phyloP scores from a whole-genome alignment of 2,113 vertebrate genomes.

The Thunnus maccoyii region DNA sequence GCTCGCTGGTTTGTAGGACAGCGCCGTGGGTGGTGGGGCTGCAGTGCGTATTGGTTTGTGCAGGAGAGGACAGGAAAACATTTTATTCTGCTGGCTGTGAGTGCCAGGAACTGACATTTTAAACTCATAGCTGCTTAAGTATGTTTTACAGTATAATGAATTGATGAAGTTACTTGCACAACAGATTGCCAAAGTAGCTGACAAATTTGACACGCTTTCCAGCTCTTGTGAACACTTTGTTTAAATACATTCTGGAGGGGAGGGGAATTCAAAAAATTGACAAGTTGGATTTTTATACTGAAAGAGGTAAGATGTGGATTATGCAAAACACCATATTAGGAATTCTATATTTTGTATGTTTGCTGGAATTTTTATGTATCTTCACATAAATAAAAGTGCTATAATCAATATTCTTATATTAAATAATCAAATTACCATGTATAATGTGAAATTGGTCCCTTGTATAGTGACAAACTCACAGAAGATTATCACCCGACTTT shows the following conservation, averaged over 20 bases:
- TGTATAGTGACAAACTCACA: too few species aligned
- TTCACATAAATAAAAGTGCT: neutral
- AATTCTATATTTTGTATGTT: too few species aligned
- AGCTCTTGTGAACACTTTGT: neutral
- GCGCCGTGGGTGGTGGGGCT: neutral
- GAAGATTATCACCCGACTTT: too few species aligned
- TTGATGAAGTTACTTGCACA: constrained; percentile 3
- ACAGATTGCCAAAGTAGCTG: neutral
- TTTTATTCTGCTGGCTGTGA: neutral
- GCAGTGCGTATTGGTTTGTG: neutral
- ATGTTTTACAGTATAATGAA: neutral
- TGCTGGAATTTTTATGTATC: neutral
- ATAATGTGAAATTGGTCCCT: too few species aligned
- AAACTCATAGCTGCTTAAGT: neutral
- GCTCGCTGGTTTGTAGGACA: neutral
- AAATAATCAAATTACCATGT: too few species aligned
- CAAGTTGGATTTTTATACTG: neutral
- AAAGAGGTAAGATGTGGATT: neutral
- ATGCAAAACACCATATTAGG: neutral
- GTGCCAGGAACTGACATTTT: neutral
- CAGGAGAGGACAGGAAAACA: neutral
- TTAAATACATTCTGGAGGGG: neutral
- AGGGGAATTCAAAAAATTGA: neutral
- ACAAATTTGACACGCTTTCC: neutral
- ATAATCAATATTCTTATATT: neutral